Percentiles rank a stretch among this genome's conserved stretches.
Conservation (phyloP, 2,797 vertebrate species). For the Pipistrellus pygmaeus region DNA sequence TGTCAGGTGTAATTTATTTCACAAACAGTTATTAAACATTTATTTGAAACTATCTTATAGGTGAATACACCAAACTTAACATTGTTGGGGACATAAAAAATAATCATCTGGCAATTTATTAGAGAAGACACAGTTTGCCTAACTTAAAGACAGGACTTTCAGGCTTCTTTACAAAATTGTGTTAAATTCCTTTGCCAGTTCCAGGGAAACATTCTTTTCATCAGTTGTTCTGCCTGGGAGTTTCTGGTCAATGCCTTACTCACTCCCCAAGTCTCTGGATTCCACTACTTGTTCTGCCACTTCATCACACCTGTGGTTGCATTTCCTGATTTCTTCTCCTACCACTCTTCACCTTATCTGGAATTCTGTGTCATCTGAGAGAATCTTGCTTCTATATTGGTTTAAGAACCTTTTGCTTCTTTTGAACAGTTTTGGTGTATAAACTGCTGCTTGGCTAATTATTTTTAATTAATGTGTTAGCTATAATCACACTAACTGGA, state of each 20-base stretch:
- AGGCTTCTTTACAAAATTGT: background rate
- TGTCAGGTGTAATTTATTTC: background rate
- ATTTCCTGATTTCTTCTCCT: background rate
- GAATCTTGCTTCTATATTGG: background rate
- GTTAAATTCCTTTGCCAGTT: background rate
- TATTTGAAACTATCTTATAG: background rate
- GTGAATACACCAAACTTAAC: background rate
- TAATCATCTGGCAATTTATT: background rate
- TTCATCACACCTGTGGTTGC: background rate
- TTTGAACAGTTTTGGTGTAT: background rate
- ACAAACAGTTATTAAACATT: slow-evolving; percentile 8
- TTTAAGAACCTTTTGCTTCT: background rate
- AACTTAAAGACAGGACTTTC: background rate
- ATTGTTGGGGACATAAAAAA: background rate
- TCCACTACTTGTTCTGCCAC: background rate
- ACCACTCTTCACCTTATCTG: background rate
- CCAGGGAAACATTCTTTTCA: background rate
- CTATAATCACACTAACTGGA: background rate
- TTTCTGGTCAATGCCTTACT: background rate
- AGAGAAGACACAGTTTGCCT: background rate
- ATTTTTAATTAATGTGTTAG: background rate
- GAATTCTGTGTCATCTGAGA: background rate
- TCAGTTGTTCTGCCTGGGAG: background rate
- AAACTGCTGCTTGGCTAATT: background rate
- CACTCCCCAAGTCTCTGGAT: background rate